These are phyloP conservation scores for Gymnarchus niloticus DNA, from an alignment of 2,113 vertebrate species.

Conservation along the genomic window DNA sequence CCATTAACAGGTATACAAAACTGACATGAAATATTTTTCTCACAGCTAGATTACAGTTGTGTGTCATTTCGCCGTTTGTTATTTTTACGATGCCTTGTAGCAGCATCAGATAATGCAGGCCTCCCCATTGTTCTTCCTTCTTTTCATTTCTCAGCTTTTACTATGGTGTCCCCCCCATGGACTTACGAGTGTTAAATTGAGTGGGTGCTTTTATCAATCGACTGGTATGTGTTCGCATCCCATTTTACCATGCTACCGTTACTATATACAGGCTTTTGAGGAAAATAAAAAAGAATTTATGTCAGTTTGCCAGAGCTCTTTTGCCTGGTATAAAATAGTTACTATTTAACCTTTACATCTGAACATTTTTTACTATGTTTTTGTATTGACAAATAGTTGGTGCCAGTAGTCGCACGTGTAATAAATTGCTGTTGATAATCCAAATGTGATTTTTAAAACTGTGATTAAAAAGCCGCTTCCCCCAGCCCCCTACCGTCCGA, in stretches of 20 bases:
- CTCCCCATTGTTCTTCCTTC: conserved; percentile 8
- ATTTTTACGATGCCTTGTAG: conserved; percentile 24
- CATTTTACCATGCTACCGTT: not conserved
- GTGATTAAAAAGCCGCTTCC: not conserved
- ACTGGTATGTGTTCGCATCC: not conserved
- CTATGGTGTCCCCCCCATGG: not conserved
- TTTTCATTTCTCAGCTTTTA: conserved; percentile 8
- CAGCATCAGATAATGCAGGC: conserved; percentile 17
- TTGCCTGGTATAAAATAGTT: not conserved
- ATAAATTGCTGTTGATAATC: not conserved
- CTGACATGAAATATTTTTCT: conserved; percentile 25
- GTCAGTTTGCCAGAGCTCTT: not conserved
- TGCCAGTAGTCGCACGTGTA: not conserved
- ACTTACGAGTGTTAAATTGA: not conserved
- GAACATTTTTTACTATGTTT: not conserved
- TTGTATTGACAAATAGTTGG: not conserved
- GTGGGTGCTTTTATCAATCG: conserved; percentile 6
- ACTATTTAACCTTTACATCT: not conserved
- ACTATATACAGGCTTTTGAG: not conserved
- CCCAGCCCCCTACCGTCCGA: not conserved
- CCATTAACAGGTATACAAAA: conserved; percentile 22
- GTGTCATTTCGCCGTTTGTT: conserved; percentile 25
- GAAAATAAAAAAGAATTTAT: not conserved
- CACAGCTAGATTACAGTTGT: conserved; percentile 24
- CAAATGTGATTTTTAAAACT: not conserved